Evolutionary conservation across 2,888 invertebrate genomes (phyloP).

Genomic region (Spodoptera exigua): DNA sequence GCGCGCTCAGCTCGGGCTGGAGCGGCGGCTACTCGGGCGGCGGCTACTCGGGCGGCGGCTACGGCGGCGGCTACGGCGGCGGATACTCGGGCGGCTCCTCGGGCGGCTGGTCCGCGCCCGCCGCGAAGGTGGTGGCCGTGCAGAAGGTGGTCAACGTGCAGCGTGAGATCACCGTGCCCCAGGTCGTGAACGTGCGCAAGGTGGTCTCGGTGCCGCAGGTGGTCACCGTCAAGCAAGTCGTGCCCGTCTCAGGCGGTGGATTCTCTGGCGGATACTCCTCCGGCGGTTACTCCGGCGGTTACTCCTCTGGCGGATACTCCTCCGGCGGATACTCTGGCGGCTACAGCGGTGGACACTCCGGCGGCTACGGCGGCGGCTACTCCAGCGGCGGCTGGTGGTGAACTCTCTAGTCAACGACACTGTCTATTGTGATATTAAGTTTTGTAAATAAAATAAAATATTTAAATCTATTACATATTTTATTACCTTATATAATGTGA

Average conservation of each 20-base stretch:
- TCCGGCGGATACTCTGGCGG: slow-evolving; percentile 21
- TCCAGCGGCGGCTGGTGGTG: slow-evolving; percentile 8
- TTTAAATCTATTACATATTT: too few species aligned
- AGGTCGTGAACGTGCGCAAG: slow-evolving; percentile 48
- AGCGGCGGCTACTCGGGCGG: slow-evolving; percentile 3
- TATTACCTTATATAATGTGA: too few species aligned
- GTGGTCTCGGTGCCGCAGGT: slow-evolving; percentile 45
- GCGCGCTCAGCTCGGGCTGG: not conserved
- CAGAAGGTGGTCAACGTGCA: slow-evolving; percentile 49
- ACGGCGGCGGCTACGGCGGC: too few species aligned
- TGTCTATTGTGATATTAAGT: too few species aligned
- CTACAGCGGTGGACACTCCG: slow-evolving; percentile 10
- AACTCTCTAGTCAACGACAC: slow-evolving; percentile 1
- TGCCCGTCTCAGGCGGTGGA: slow-evolving; percentile 22
- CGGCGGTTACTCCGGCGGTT: slow-evolving; percentile 4
- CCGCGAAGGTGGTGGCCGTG: slow-evolving; percentile 25
- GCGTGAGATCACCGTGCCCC: slow-evolving; percentile 48
- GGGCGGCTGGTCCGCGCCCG: slow-evolving; percentile 9
- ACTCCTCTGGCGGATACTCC: slow-evolving; percentile 34
- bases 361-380: slow-evolving; percentile 7
- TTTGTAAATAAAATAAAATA: too few species aligned
- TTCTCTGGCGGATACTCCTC: slow-evolving; percentile 9
- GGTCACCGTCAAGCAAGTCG: slow-evolving; percentile 40
- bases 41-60: too few species aligned
- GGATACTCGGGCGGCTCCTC: too few species aligned